These are phyloP conservation scores for Trilocha varians DNA, from an alignment of 2,888 invertebrate species.

Conservation along the genomic window DNA sequence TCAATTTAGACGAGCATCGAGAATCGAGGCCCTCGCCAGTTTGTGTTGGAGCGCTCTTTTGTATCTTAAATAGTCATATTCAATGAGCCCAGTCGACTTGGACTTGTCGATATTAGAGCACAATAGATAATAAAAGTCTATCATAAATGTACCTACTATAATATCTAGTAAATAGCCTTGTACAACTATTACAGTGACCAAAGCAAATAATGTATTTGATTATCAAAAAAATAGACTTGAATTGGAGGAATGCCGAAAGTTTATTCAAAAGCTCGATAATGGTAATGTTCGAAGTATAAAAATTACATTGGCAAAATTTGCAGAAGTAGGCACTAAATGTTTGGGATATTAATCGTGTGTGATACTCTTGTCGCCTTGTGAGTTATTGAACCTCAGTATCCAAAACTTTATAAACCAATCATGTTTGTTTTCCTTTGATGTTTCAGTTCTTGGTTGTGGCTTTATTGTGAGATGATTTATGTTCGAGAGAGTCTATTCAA, in stretches of 20 bases:
- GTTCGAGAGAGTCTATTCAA: neutral
- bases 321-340: no score
- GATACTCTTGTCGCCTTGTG: no score
- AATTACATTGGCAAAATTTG: no score
- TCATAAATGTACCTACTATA: slow-evolving; percentile 9
- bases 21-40: neutral
- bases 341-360: no score
- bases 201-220: no score
- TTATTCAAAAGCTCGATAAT: no score
- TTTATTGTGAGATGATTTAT: neutral
- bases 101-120: slow-evolving; percentile 55
- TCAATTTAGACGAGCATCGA: neutral
- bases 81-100: slow-evolving; percentile 34
- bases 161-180: slow-evolving; percentile 11
- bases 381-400: no score
- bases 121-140: slow-evolving; percentile 42
- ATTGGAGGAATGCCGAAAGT: no score
- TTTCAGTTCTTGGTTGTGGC: neutral
- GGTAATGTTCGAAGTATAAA: no score
- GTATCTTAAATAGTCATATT: slow-evolving; percentile 38
- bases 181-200: no score
- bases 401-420: neutral
- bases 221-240: no score
- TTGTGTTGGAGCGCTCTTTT: slow-evolving; percentile 24
- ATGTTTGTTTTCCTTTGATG: neutral